These are phyloP conservation scores for Egretta garzetta DNA, from an alignment of 2,113 vertebrate species.

Conservation along the genomic window DNA sequence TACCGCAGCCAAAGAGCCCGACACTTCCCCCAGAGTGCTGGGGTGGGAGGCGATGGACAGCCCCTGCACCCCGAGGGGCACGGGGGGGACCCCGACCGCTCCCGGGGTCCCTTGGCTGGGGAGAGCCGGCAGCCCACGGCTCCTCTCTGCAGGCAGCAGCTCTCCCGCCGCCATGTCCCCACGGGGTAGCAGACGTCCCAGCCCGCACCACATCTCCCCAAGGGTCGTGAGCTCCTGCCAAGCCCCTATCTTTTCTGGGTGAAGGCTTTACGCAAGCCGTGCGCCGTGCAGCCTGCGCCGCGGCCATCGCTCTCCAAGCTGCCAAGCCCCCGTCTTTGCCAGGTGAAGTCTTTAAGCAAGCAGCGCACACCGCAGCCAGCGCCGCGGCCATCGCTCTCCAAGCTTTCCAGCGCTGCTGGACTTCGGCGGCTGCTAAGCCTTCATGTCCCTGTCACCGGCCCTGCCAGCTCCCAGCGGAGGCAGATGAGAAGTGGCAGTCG, in stretches of 20 bases:
- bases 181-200: neutral
- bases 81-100: accelerated
- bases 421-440: neutral
- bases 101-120: neutral
- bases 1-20: neutral
- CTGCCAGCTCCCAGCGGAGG: neutral
- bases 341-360: neutral
- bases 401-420: neutral
- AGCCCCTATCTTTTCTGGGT: neutral
- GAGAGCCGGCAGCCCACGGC: accelerated
- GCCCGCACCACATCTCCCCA: accelerated
- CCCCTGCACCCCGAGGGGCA: neutral
- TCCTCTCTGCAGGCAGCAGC: neutral
- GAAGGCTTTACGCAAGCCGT: neutral
- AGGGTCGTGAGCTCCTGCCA: neutral
- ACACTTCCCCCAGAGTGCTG: neutral
- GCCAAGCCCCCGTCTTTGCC: neutral
- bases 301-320: accelerated
- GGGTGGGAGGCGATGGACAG: neutral
- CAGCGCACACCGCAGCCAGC: neutral
- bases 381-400: accelerated
- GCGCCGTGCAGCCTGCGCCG: accelerated
- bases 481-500: neutral
- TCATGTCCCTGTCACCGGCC: neutral
- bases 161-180: neutral